These are phyloP conservation scores for Daptonema setosum DNA, from an alignment of 2,888 invertebrate genomes.

Conservation along the genomic window DNA sequence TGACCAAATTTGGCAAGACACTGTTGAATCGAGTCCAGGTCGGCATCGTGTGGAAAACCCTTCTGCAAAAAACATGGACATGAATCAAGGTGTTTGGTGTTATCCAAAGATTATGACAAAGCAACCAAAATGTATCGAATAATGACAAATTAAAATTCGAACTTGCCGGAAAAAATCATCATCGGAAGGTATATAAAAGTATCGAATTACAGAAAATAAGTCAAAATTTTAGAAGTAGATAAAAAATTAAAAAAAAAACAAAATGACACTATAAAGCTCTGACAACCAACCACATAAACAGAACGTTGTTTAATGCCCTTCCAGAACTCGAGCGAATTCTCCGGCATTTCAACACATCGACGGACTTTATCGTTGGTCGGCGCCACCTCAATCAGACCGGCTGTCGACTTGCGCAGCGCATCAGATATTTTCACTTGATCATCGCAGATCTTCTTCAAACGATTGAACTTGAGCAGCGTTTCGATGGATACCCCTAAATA, in stretches of 20 bases:
- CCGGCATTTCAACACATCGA: constrained; percentile 52
- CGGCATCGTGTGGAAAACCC: constrained; percentile 35
- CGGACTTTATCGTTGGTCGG: constrained; percentile 51
- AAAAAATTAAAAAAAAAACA: constrained; percentile 1
- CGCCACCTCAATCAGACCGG: constrained; percentile 37
- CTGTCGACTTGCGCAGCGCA: constrained; percentile 51
- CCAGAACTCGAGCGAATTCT: constrained; percentile 56
- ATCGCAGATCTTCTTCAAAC: constrained; percentile 44
- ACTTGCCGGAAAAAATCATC: background rate
- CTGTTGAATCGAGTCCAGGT: constrained; percentile 47
- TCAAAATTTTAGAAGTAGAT: background rate
- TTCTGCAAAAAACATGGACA: constrained; percentile 36
- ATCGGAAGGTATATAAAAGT: background rate
- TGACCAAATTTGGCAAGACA: constrained; percentile 48
- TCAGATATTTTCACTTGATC: constrained; percentile 48
- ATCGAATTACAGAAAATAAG: background rate
- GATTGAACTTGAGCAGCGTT: constrained; percentile 64
- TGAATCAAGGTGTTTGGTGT: constrained; percentile 4
- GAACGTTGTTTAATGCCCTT: constrained; percentile 53
- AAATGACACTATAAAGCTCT: background rate
- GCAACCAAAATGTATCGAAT: background rate
- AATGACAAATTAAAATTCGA: background rate
- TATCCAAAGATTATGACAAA: no score
- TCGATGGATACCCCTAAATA: constrained; percentile 53
- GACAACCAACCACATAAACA: constrained; percentile 43